Evolutionary conservation across 2,797 vertebrate species (phyloP).

Genomic region (Phrynocephalus guinanensis): DNA sequence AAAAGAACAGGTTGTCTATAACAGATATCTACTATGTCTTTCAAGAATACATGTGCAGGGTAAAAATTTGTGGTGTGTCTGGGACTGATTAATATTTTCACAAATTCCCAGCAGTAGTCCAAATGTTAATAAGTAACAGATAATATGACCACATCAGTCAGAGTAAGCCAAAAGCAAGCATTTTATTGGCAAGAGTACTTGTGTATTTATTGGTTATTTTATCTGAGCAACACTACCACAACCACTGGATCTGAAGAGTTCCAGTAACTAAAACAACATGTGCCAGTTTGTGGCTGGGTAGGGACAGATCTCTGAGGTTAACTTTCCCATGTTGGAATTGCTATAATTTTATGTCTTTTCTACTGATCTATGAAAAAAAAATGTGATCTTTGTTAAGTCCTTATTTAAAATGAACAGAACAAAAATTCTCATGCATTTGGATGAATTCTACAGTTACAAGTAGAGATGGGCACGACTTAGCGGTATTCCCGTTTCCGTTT

Average conservation of each 20-base stretch:
- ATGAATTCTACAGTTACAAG: not conserved
- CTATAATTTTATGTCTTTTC: not conserved
- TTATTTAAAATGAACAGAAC: not conserved
- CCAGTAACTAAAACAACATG: not conserved
- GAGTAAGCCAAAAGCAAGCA: constrained; percentile 18
- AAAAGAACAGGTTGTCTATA: not conserved
- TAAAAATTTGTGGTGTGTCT: constrained; percentile 24
- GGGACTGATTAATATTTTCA: constrained; percentile 36
- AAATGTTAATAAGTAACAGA: constrained; percentile 39
- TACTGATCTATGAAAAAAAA: not conserved
- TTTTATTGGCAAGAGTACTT: constrained; percentile 7
- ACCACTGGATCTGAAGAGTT: not conserved
- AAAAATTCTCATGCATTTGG: not conserved
- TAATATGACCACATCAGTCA: constrained; percentile 26
- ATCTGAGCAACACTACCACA: constrained; percentile 14
- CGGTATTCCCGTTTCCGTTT: too few relatives aligned
- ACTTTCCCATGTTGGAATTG: not conserved
- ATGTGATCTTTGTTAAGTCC: not conserved
- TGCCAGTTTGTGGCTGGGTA: not conserved
- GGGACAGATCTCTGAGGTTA: not conserved
- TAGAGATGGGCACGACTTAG: too few relatives aligned
- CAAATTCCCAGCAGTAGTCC: constrained; percentile 27
- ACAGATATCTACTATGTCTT: constrained; percentile 1
- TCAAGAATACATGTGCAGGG: not conserved
- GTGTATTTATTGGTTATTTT: constrained; percentile 29